phyloP scores from a whole-genome alignment of 2,113 vertebrate species.

The Eidolon helvum region DNA sequence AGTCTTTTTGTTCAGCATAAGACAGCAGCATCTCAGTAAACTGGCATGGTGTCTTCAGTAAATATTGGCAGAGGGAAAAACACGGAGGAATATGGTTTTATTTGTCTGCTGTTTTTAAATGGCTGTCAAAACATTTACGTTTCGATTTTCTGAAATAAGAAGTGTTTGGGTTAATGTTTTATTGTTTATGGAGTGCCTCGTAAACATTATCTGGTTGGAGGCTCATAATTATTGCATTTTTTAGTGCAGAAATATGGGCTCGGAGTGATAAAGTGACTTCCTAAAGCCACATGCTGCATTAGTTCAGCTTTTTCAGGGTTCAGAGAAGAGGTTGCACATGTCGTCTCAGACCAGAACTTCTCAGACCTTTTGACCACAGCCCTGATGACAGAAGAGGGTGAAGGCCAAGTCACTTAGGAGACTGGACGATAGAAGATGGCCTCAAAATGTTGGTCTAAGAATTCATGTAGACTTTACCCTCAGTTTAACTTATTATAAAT shows the following conservation, averaged over 20 bases:
- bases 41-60: not conserved
- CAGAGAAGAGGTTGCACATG: not conserved
- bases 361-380: not conserved
- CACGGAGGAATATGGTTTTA: not conserved
- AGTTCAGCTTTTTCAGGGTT: not conserved
- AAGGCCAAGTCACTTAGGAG: not conserved
- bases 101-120: constrained; percentile 46
- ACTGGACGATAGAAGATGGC: not conserved
- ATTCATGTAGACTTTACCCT: not conserved
- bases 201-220: not conserved
- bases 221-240: not conserved
- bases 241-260: constrained; percentile 19
- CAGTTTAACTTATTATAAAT: not conserved
- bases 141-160: constrained; percentile 19
- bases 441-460: not conserved
- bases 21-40: not conserved
- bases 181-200: constrained; percentile 30
- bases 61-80: constrained; percentile 35
- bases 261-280: not conserved
- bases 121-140: constrained; percentile 64
- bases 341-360: not conserved
- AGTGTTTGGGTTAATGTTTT: constrained; percentile 33
- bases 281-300: not conserved
- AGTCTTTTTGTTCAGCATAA: not conserved
- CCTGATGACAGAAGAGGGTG: not conserved